phyloP scores from a whole-genome alignment of 2,113 vertebrate species.

The Limanda limanda region DNA sequence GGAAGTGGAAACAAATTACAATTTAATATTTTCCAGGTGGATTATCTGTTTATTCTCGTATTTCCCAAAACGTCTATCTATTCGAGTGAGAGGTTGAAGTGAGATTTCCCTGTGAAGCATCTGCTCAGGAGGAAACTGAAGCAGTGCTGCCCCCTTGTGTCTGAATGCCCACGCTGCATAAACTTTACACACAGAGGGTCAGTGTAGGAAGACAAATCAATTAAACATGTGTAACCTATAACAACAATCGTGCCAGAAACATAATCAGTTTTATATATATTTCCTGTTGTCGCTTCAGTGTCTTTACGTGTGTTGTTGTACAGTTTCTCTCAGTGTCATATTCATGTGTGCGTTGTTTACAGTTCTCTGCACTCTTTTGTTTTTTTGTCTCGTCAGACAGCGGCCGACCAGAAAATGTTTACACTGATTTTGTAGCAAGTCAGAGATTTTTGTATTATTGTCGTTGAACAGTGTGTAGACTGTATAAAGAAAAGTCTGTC shows the following conservation, averaged over 20 bases:
- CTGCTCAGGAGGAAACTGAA: neutral
- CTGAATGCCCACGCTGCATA: constrained; percentile 6
- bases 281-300: neutral
- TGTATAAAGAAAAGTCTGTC: constrained; percentile 58
- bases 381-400: constrained; percentile 47
- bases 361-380: constrained; percentile 57
- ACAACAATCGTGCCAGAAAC: constrained; percentile 7
- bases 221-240: constrained; percentile 14
- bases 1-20: neutral
- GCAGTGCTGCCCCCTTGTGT: constrained; percentile 52
- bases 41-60: too few species aligned
- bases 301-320: constrained; percentile 36
- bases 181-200: neutral
- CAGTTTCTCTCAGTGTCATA: constrained; percentile 51
- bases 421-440: constrained; percentile 74
- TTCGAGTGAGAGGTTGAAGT: neutral
- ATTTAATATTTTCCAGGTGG: neutral
- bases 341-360: constrained; percentile 67
- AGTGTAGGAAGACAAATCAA: constrained; percentile 8
- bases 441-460: constrained; percentile 53
- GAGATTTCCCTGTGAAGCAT: neutral
- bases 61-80: neutral
- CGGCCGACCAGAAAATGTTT: constrained; percentile 68
- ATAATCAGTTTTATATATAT: constrained; percentile 29
- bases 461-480: constrained; percentile 57